Percentiles rank a stretch among this genome's conserved stretches.
Conservation (phyloP, 2,113 vertebrate genomes). For the Albula glossodonta region DNA sequence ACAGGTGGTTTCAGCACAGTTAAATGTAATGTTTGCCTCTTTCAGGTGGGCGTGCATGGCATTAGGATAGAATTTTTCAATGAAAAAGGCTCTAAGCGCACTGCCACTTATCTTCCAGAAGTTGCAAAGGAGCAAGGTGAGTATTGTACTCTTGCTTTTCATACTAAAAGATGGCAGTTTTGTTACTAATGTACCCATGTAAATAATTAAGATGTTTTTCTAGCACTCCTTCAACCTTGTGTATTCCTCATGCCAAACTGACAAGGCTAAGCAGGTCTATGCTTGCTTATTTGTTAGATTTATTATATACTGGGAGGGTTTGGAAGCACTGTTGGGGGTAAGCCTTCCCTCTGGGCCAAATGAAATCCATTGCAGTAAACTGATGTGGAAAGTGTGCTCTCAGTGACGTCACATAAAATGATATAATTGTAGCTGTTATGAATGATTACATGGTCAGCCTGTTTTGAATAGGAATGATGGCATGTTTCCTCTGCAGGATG, state of each 20-base stretch:
- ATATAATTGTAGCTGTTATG: background rate
- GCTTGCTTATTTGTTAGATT: background rate
- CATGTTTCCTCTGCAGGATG: conserved; percentile 76
- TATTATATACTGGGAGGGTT: background rate
- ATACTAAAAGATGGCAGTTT: no score
- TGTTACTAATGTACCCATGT: no score
- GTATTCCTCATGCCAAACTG: background rate
- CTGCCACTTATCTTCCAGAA: conserved; percentile 99
- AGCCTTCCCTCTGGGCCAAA: no score
- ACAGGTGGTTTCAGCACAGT: background rate
- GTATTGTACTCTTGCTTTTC: conserved; percentile 15
- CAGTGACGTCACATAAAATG: background rate
- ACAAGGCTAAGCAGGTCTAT: background rate
- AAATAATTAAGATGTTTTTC: background rate
- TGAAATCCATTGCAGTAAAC: background rate
- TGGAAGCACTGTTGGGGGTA: no score
- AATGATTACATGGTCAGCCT: background rate
- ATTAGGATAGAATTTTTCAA: conserved; percentile 99
- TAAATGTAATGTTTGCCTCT: conserved; percentile 12
- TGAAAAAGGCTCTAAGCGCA: conserved; percentile 99
- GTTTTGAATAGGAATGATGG: background rate
- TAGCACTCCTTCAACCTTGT: background rate
- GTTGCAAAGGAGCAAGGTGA: conserved; percentile 99
- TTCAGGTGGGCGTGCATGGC: conserved; percentile 98
- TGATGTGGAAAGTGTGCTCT: background rate